Conservation (phyloP, 2,888 invertebrate species). For the Phytoseiulus persimilis region DNA sequence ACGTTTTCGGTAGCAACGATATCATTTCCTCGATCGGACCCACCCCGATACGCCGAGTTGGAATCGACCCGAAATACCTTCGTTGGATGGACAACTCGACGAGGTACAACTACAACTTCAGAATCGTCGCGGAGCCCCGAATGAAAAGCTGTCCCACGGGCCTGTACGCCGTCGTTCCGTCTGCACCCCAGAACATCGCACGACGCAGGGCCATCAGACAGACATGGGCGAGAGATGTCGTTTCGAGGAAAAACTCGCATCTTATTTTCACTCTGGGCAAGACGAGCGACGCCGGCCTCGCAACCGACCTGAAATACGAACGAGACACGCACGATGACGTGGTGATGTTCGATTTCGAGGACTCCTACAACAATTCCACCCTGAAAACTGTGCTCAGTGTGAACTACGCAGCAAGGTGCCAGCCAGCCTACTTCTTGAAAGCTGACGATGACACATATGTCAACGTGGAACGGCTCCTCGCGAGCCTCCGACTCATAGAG, state of each 20-base stretch:
- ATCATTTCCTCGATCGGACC: background rate
- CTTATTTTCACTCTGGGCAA: background rate
- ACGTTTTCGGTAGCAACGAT: background rate
- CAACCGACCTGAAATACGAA: background rate
- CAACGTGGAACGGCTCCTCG: conserved; percentile 7
- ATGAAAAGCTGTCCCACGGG: background rate
- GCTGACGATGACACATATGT: conserved; percentile 36
- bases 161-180: background rate
- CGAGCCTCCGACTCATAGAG: background rate
- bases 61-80: background rate
- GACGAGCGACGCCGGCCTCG: background rate
- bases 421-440: conserved; percentile 17
- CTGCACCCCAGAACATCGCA: background rate
- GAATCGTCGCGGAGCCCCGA: background rate
- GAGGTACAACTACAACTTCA: conserved; percentile 17
- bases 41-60: conserved; percentile 6
- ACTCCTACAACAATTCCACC: background rate
- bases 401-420: background rate
- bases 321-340: background rate
- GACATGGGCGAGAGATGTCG: conserved; percentile 10
- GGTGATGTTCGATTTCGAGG: conserved; percentile 16
- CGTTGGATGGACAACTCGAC: conserved; percentile 29
- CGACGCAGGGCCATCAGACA: conserved; percentile 8
- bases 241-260: background rate
- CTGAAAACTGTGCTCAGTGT: conserved; percentile 13